These are phyloP conservation scores for Sarcophilus harrisii DNA, from an alignment of 2,797 vertebrate genomes.

Conservation along the genomic window DNA sequence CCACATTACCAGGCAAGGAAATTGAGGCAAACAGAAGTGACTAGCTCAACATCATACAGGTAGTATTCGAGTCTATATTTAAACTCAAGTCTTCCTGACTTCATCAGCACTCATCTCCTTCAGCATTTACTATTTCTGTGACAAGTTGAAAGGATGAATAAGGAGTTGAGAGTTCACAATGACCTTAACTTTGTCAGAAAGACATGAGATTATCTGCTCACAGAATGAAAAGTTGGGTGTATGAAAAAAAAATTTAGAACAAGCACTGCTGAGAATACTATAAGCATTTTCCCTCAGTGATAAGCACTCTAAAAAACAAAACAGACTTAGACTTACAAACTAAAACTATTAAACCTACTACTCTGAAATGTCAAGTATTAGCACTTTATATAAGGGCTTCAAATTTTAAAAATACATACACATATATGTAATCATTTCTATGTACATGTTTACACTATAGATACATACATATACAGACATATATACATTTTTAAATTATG, in stretches of 20 bases:
- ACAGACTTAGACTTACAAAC: not conserved
- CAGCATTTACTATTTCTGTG: not conserved
- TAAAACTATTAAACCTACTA: not conserved
- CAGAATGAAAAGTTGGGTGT: not conserved
- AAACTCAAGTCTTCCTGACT: not conserved
- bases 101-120: not conserved
- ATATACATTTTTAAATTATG: no score
- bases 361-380: not conserved
- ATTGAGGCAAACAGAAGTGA: not conserved
- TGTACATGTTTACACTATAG: no score
- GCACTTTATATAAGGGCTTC: not conserved
- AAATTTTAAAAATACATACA: not conserved
- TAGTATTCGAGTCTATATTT: not conserved
- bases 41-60: not conserved
- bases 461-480: not conserved
- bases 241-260: not conserved
- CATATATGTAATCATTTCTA: no score
- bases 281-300: not conserved
- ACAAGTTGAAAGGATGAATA: not conserved
- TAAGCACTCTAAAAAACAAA: not conserved
- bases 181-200: not conserved
- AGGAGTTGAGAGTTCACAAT: not conserved
- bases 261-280: not conserved
- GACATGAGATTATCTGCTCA: not conserved
- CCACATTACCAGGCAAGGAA: not conserved